Conservation (phyloP, 2,113 vertebrate genomes). For the Ginglymostoma cirratum region DNA sequence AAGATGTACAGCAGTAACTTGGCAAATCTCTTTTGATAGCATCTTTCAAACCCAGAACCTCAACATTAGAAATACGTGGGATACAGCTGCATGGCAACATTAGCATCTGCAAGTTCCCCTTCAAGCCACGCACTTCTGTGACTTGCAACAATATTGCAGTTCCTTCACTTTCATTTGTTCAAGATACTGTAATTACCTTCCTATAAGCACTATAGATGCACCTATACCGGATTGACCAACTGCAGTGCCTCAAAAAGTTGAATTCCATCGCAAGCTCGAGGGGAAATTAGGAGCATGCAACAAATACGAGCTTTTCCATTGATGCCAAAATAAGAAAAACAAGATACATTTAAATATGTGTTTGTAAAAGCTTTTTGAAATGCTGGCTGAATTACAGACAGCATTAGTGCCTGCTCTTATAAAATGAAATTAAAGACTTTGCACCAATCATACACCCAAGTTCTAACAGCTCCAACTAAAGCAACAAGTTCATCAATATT, state of each 20-base stretch:
- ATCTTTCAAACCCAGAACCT: not conserved
- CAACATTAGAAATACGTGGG: too few species aligned
- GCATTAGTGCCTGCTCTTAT: not conserved
- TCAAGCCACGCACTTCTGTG: not conserved
- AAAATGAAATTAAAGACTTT: not conserved
- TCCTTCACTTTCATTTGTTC: not conserved
- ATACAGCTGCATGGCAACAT: not conserved
- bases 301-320: not conserved
- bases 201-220: not conserved
- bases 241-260: not conserved
- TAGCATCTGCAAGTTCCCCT: not conserved
- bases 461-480: not conserved
- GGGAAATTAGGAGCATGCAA: not conserved
- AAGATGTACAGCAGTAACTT: not conserved
- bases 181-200: not conserved
- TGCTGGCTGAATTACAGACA: not conserved
- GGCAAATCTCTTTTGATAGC: not conserved
- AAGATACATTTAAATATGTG: slow-evolving; percentile 7
- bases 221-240: not conserved
- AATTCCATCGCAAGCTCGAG: not conserved
- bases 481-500: not conserved
- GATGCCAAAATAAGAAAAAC: not conserved
- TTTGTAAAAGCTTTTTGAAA: not conserved
- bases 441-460: not conserved
- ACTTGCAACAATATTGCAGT: not conserved